Evolutionary conservation across 2,113 vertebrate genomes (phyloP).

Genomic region (Camelus dromedarius): DNA sequence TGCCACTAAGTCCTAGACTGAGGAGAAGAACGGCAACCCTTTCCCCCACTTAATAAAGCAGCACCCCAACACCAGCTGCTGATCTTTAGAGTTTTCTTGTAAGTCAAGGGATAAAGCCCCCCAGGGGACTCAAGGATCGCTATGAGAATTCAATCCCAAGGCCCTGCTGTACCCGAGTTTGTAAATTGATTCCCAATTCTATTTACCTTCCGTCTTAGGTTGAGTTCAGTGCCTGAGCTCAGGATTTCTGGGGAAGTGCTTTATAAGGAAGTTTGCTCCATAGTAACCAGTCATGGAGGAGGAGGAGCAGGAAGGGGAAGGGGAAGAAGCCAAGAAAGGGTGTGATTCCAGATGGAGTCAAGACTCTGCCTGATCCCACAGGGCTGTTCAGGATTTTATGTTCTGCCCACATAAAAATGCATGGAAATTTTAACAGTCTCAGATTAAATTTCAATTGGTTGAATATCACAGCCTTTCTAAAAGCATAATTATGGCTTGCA

Average conservation of each 20-base stretch:
- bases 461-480: neutral
- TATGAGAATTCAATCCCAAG: neutral
- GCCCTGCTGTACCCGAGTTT: neutral
- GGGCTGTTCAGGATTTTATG: neutral
- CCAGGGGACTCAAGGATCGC: neutral
- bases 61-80: neutral
- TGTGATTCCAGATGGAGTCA: neutral
- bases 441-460: neutral
- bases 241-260: neutral
- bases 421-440: neutral
- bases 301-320: neutral
- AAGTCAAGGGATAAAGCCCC: neutral
- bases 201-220: neutral
- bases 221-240: neutral
- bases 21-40: neutral
- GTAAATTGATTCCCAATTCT: neutral
- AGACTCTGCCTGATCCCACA: neutral
- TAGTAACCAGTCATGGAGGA: neutral
- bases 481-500: slow-evolving; percentile 1
- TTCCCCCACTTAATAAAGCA: neutral
- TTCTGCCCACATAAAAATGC: neutral
- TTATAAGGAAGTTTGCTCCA: neutral
- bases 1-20: neutral
- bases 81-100: neutral
- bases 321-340: neutral